Evolutionary conservation across 2,113 vertebrate genomes (phyloP), one percentile per base, ranked within the genome.

Genomic region (Falco punctatus): DNA sequence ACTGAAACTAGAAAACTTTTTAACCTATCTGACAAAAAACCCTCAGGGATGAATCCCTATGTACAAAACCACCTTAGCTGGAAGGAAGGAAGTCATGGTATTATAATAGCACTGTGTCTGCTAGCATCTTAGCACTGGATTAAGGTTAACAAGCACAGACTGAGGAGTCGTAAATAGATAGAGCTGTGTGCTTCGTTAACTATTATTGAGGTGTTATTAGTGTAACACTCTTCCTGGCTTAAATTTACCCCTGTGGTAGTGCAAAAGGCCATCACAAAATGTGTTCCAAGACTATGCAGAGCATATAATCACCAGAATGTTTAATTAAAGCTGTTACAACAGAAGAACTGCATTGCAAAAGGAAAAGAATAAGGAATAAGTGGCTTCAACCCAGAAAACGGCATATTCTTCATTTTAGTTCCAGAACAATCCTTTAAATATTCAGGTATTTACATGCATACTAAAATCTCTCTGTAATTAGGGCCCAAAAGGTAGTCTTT

Each of bases 21-120:
- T 59, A 89, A 64, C 22, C 13, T 77, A 6, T 30, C 38, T 79
- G 32, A 58, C 24, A 77, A 72, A 89, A 58, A 38, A 24, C 30
- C 32, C 40, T 57, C 44, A 30, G 46, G 17, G 26, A 24, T 10
- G 2, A 72, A 40, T 86, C 64, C 32, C 7, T 55, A 38, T 30
- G 57, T 71, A 73, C 46, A 40, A 77, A 88, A 75, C 3, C 8
- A 57, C 42, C 9, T 86, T 51, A 81, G 11, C 74, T 89, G 64
- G 57, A 64, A 90, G 58, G 51, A 88, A 78, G 38, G 4, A 82
- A 86, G 54, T 22, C 24, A 10, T 2, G 7, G 9, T 92, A 96
- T 95, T 97, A 97, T 97, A 97, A 96, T 93, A 97, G 86, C 79
- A 33, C 16, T 71, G 48, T 90, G 38, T 83, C 66, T 91, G 33